phyloP scores from a whole-genome alignment of 2,888 invertebrate genomes.

The Erynnis tages region DNA sequence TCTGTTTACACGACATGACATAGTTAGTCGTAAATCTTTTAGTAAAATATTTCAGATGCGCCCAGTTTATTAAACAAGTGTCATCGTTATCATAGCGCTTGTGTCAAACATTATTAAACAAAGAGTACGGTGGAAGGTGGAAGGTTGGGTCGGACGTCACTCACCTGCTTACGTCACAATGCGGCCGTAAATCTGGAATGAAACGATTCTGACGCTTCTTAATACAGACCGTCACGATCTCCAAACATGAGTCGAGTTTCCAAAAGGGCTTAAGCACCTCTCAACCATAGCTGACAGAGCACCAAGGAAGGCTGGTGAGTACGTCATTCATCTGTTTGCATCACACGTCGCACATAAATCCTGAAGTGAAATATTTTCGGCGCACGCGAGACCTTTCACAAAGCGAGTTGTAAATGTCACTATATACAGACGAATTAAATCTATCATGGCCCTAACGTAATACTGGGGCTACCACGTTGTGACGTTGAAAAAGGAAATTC shows the following conservation, averaged over 20 bases:
- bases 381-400: conserved; percentile 45
- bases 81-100: conserved; percentile 7
- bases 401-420: conserved; percentile 43
- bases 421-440: conserved; percentile 34
- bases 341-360: conserved; percentile 41
- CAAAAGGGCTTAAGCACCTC: not conserved
- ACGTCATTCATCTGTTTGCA: conserved; percentile 43
- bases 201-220: not conserved
- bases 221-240: conserved; percentile 1
- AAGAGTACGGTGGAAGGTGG: not conserved
- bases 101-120: not conserved
- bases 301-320: conserved; percentile 39
- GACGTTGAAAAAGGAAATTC: conserved; percentile 10
- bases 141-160: not conserved
- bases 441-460: conserved; percentile 34
- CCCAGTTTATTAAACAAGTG: conserved; percentile 8
- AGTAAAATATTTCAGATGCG: conserved; percentile 19
- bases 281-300: conserved; percentile 6
- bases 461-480: conserved; percentile 20
- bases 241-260: not conserved
- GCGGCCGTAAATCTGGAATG: conserved; percentile 3
- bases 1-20: not conserved
- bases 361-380: conserved; percentile 50
- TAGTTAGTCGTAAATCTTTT: conserved; percentile 6
- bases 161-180: conserved; percentile 1